Evolutionary conservation across 2,888 invertebrate species (phyloP).

Genomic region (Pristionchus japonicus): DNA sequence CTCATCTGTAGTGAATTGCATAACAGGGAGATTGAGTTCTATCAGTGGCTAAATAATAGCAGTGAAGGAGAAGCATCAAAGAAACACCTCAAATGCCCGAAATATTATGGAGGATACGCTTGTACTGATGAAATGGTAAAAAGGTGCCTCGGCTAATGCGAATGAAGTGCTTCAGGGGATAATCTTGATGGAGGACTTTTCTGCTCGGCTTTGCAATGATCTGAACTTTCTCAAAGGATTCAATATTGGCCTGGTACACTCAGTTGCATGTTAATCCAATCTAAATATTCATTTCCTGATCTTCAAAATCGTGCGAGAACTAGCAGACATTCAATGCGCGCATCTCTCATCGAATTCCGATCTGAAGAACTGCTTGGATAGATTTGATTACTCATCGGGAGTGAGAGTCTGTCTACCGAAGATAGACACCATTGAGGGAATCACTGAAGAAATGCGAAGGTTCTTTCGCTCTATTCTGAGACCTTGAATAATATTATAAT

Average conservation of each 20-base stretch:
- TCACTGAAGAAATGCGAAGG: neutral
- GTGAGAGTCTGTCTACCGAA: neutral
- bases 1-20: neutral
- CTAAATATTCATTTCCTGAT: neutral
- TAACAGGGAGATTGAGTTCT: slow-evolving; percentile 1
- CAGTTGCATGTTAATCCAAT: too few species aligned
- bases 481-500: neutral
- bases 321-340: neutral
- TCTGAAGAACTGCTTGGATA: neutral
- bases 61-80: neutral
- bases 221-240: neutral
- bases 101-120: neutral
- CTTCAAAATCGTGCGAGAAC: neutral
- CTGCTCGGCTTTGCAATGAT: neutral
- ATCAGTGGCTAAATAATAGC: neutral
- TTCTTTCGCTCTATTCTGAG: neutral
- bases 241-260: neutral
- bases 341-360: neutral
- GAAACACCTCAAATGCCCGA: neutral
- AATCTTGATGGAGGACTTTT: neutral
- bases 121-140: neutral
- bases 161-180: too few species aligned
- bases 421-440: neutral
- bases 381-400: neutral
- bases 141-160: neutral